Conservation (phyloP, 2,888 invertebrate genomes). For the Elmis aenea region DNA sequence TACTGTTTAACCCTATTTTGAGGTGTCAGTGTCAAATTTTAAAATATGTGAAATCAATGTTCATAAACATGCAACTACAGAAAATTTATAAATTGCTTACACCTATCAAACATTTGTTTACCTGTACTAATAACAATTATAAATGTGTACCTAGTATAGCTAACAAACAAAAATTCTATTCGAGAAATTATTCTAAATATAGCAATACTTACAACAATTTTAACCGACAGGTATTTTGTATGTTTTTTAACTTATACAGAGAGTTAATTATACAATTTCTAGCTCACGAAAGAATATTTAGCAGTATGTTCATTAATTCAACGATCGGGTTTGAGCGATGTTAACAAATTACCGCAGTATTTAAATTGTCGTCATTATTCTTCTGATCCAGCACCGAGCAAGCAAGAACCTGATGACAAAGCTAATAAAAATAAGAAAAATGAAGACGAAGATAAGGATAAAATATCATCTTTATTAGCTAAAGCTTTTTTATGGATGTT, state of each 20-base stretch:
- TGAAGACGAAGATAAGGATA: slow-evolving; percentile 62
- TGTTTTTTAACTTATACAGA: slow-evolving; percentile 27
- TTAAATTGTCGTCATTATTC: slow-evolving; percentile 32
- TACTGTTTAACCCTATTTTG: too few species aligned
- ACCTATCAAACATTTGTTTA: too few species aligned
- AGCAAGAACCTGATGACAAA: slow-evolving; percentile 22
- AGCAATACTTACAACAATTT: neutral
- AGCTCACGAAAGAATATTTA: slow-evolving; percentile 55
- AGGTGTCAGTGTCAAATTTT: too few species aligned
- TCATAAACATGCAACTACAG: too few species aligned
- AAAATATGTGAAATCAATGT: too few species aligned
- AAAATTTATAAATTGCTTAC: too few species aligned
- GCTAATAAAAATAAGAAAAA: slow-evolving; percentile 49
- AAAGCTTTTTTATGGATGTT: slow-evolving; percentile 79
- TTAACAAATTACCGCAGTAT: slow-evolving; percentile 36
- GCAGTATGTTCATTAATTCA: slow-evolving; percentile 52
- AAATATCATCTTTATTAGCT: slow-evolving; percentile 64
- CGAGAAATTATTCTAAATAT: neutral
- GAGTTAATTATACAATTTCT: too few species aligned
- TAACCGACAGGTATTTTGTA: neutral
- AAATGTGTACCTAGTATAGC: too few species aligned
- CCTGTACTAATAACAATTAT: too few species aligned
- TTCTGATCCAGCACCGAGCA: slow-evolving; percentile 27
- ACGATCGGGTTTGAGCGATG: slow-evolving; percentile 50
- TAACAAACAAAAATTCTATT: too few species aligned